A percentile compares a stretch with the other conserved stretches of the same genome.
Conservation (phyloP, 2,113 vertebrate species). For the Vimba vimba region DNA sequence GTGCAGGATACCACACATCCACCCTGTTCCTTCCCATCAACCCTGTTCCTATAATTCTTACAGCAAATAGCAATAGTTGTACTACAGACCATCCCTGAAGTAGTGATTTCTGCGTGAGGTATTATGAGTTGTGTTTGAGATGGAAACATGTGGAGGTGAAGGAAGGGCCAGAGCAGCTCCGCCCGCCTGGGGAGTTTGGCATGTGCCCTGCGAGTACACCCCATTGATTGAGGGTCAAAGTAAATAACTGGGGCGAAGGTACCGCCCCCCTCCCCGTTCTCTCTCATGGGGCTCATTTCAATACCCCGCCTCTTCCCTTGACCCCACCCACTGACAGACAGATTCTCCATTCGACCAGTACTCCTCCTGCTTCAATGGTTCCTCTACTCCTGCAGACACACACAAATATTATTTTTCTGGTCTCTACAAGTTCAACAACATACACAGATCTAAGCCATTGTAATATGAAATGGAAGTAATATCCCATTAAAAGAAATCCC, state of each 20-base stretch:
- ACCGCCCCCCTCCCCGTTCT: background rate
- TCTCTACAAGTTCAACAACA: background rate
- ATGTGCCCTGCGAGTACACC: conserved; percentile 77
- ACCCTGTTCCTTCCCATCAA: background rate
- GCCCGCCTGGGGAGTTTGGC: conserved; percentile 81
- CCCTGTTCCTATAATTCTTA: conserved; percentile 14
- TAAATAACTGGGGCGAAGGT: conserved; percentile 75
- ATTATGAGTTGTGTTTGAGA: conserved; percentile 11
- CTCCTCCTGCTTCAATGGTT: background rate
- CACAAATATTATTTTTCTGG: background rate
- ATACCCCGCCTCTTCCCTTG: background rate
- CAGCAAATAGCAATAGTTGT: conserved; percentile 55
- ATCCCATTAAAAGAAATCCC: conserved; percentile 26
- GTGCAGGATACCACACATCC: background rate
- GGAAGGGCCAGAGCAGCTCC: conserved; percentile 71
- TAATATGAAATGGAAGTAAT: conserved; percentile 8
- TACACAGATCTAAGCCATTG: conserved; percentile 43
- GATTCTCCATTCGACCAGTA: background rate
- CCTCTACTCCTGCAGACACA: background rate
- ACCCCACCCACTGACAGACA: conserved; percentile 18
- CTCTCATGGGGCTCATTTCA: conserved; percentile 31
- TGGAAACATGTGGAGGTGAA: conserved; percentile 72
- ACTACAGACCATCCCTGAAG: no score
- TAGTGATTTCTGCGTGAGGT: background rate
- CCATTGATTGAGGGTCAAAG: conserved; percentile 75